Conservation (phyloP, 2,797 vertebrate species). For the Delichon dasypus region DNA sequence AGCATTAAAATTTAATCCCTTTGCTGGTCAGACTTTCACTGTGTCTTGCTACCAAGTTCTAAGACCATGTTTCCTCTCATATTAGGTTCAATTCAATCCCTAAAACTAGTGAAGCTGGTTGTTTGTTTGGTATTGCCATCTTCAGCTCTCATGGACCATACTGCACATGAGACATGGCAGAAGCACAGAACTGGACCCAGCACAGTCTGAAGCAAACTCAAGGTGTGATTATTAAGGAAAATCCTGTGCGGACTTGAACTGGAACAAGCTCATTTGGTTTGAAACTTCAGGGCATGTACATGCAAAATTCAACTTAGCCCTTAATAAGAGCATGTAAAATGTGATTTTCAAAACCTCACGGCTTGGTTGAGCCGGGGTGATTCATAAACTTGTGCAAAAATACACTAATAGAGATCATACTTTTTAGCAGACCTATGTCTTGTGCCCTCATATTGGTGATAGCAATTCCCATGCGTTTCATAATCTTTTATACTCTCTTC, state of each 20-base stretch:
- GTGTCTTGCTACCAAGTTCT: not conserved
- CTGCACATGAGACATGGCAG: not conserved
- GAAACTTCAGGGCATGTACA: not conserved
- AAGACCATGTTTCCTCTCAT: not conserved
- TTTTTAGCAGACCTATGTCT: not conserved
- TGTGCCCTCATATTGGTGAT: accelerated
- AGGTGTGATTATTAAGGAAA: not conserved
- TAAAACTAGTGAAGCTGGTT: not conserved
- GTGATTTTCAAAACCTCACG: not conserved
- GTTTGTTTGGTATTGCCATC: not conserved
- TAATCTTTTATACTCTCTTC: not conserved
- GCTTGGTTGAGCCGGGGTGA: not conserved
- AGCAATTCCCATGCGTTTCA: not conserved
- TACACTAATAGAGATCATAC: not conserved
- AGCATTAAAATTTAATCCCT: not conserved
- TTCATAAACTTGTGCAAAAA: not conserved
- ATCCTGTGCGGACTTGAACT: not conserved
- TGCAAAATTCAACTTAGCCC: not conserved
- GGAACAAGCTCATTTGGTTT: conserved; percentile 18
- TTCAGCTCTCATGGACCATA: not conserved
- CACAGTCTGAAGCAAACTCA: not conserved
- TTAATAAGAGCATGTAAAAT: not conserved
- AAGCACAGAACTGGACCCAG: not conserved
- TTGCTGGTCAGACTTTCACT: not conserved
- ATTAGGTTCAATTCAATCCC: not conserved